Conservation (phyloP, 2,113 vertebrate genomes). For the Notiomystis cincta region DNA sequence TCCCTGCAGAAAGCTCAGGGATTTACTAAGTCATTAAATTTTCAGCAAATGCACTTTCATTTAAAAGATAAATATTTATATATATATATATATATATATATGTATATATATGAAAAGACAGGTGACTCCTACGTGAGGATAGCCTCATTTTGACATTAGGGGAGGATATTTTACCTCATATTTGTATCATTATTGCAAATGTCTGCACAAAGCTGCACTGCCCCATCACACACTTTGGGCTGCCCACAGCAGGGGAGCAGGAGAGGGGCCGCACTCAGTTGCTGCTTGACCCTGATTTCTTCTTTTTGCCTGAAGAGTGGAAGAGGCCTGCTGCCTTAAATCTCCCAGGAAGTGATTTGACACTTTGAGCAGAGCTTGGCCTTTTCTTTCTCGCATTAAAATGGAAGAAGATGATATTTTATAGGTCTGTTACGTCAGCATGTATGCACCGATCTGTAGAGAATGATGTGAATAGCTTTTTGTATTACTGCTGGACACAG, state of each 20-base stretch:
- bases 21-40: neutral
- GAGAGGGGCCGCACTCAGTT: neutral
- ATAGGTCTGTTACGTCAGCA: neutral
- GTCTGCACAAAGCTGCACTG: neutral
- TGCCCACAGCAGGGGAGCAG: neutral
- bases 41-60: neutral
- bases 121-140: conserved; percentile 56
- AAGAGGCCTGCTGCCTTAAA: neutral
- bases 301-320: neutral
- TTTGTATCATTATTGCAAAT: conserved; percentile 18
- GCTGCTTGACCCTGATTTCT: neutral
- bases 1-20: neutral
- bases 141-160: conserved; percentile 60
- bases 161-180: conserved; percentile 16
- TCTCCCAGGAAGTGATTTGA: neutral
- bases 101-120: neutral
- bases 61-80: neutral
- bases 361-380: neutral
- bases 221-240: neutral
- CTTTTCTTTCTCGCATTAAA: neutral
- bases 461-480: neutral
- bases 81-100: neutral
- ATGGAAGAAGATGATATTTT: neutral
- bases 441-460: neutral
- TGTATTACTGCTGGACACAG: neutral